Evolutionary conservation across 2,797 vertebrate species (phyloP).

Genomic region (Eidolon dupreanum): DNA sequence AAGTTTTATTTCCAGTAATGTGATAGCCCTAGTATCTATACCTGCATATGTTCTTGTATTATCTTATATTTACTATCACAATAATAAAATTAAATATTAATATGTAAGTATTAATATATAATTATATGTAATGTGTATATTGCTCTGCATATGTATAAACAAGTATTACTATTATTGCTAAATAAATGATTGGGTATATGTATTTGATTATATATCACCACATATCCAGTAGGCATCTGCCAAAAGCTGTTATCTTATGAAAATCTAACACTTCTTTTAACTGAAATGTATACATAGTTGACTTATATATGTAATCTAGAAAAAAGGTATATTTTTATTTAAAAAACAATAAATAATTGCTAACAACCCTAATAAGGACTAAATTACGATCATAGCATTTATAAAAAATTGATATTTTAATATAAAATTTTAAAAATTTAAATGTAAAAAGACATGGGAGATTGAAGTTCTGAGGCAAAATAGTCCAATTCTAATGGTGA

Average conservation of each 20-base stretch:
- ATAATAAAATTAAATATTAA: background rate
- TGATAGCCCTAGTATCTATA: background rate
- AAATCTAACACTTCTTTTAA: background rate
- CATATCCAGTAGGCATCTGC: background rate
- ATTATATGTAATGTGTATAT: background rate
- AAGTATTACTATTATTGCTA: background rate
- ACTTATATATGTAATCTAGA: background rate
- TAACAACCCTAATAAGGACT: background rate
- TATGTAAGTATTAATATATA: background rate
- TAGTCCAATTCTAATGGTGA: background rate
- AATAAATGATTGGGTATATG: background rate
- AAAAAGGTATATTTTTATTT: background rate
- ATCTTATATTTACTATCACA: background rate
- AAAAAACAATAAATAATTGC: background rate
- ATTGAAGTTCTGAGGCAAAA: background rate
- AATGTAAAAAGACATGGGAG: background rate
- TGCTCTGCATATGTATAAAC: background rate
- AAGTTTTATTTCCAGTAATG: conserved; percentile 1
- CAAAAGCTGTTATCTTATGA: background rate
- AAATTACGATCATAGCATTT: background rate
- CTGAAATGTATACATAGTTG: background rate
- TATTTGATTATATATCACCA: background rate
- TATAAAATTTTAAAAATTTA: background rate
- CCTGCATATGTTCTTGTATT: background rate
- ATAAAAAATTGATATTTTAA: background rate